phyloP scores from a whole-genome alignment of 1,140 invertebrate genomes.

The Pseudomyrmex concolor region DNA sequence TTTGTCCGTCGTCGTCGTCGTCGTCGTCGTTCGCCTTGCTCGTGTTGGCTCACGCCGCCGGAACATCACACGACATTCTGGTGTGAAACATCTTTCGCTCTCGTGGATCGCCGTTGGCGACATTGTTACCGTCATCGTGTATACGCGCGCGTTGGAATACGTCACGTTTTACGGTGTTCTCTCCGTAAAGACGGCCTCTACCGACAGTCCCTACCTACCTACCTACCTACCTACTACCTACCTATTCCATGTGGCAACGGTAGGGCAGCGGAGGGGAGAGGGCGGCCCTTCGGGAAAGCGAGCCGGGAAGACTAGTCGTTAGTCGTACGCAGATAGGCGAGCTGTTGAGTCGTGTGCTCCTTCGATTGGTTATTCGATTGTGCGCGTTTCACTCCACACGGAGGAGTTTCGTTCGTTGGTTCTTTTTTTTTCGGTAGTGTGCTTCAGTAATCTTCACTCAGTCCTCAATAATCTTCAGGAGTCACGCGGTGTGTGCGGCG shows the following conservation, averaged over 20 bases:
- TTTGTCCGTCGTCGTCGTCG: neutral
- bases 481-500: too few species aligned
- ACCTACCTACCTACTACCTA: conserved; percentile 62
- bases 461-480: too few species aligned
- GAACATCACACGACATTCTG: neutral
- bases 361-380: neutral
- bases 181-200: conserved; percentile 63
- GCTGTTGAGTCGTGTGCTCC: conserved; percentile 71
- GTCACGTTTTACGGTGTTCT: conserved; percentile 66
- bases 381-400: neutral
- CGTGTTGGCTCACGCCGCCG: neutral
- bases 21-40: neutral
- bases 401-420: neutral
- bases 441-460: too few species aligned
- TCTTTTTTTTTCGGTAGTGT: neutral
- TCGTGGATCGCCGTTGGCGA: conserved; percentile 19
- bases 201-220: conserved; percentile 58
- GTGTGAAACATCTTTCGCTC: neutral
- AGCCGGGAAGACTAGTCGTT: conserved; percentile 69
- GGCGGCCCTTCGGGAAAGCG: conserved; percentile 73
- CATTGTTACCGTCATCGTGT: conserved; percentile 35
- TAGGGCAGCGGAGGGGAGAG: conserved; percentile 69
- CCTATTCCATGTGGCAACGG: conserved; percentile 64
- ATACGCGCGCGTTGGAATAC: conserved; percentile 42
- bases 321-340: conserved; percentile 80